phyloP scores from a whole-genome alignment of 2,797 vertebrate genomes.

The Sarcophilus harrisii region DNA sequence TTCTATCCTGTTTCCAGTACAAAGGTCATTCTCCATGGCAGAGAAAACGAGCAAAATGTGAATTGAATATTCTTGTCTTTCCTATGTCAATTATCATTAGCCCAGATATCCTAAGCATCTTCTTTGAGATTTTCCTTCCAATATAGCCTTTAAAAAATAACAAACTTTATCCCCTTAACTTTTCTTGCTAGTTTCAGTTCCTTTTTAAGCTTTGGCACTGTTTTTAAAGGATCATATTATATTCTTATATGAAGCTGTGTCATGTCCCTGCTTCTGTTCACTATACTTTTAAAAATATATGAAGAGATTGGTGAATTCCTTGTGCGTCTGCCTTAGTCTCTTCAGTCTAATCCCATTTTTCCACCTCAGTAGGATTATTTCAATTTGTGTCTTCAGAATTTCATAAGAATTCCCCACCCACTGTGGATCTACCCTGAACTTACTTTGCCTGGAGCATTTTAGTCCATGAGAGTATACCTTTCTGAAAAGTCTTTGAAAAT shows the following conservation, averaged over 20 bases:
- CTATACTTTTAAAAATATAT: neutral
- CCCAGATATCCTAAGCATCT: neutral
- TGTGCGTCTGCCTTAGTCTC: neutral
- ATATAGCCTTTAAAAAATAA: neutral
- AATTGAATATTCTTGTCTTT: neutral
- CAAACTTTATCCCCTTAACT: neutral
- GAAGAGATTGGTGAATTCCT: neutral
- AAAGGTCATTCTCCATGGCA: neutral
- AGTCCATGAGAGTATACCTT: neutral
- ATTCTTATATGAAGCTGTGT: neutral
- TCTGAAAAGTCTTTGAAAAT: neutral
- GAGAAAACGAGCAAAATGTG: neutral
- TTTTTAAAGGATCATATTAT: neutral
- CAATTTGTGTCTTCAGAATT: neutral
- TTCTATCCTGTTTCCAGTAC: neutral
- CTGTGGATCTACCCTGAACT: neutral
- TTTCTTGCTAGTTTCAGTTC: neutral
- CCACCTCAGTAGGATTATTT: neutral
- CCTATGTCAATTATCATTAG: neutral
- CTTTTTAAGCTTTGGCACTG: neutral
- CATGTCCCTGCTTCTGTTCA: neutral
- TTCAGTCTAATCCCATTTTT: neutral
- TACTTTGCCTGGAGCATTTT: neutral
- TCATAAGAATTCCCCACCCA: neutral
- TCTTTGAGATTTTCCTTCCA: neutral